phyloP scores from a whole-genome alignment of 2,113 vertebrate genomes.

The Sapayoa aenigma region DNA sequence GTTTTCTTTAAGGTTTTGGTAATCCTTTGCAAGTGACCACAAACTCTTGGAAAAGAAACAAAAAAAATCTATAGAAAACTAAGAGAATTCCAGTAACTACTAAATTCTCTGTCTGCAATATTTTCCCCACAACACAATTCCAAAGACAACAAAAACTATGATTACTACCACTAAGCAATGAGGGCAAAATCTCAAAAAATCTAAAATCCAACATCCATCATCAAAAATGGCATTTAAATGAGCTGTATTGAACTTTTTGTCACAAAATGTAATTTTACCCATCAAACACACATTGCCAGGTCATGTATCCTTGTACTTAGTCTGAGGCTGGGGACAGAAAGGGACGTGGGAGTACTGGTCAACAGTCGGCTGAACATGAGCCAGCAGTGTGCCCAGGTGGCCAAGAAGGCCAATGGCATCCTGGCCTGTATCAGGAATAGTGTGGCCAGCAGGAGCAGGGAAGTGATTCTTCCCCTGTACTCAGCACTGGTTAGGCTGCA shows the following conservation, averaged over 20 bases:
- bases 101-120: not conserved
- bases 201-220: not conserved
- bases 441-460: too few relatives aligned
- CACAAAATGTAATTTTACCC: not conserved
- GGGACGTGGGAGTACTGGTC: too few relatives aligned
- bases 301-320: not conserved
- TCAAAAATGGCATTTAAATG: not conserved
- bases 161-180: not conserved
- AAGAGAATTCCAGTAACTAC: conserved; percentile 24
- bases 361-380: too few relatives aligned
- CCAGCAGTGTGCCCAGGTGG: too few relatives aligned
- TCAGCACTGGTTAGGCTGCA: too few relatives aligned
- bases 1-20: not conserved
- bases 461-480: too few relatives aligned
- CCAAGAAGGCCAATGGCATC: too few relatives aligned
- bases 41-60: not conserved
- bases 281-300: not conserved
- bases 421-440: too few relatives aligned
- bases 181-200: not conserved
- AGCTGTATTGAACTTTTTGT: not conserved
- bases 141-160: conserved; percentile 14
- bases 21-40: not conserved
- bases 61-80: not conserved
- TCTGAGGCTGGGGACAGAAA: too few relatives aligned
- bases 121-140: not conserved